Evolutionary conservation across 2,888 invertebrate genomes (phyloP).

Genomic region (Opisthograptis luteolata): DNA sequence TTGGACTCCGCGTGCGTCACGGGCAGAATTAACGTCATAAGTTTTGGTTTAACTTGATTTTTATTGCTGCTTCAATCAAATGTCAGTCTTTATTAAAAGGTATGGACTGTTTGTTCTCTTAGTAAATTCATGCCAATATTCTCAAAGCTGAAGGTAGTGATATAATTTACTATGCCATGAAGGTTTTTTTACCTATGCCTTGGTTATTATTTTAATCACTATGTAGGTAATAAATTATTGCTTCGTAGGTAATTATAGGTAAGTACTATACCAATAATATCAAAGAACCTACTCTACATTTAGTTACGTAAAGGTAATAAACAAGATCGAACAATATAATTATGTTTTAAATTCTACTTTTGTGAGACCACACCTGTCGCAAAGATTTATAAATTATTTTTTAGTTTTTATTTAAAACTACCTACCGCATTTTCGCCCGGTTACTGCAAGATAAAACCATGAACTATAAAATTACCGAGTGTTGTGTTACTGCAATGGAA

Average conservation of each 20-base stretch:
- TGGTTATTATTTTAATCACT: conserved; percentile 29
- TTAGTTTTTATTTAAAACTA: conserved; percentile 30
- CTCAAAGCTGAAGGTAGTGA: too few species aligned
- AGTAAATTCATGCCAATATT: neutral
- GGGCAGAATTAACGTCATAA: neutral
- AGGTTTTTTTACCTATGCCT: conserved; percentile 15
- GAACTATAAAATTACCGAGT: conserved; percentile 43
- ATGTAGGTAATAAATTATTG: conserved; percentile 25
- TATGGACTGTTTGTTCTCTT: too few species aligned
- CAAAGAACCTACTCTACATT: conserved; percentile 29
- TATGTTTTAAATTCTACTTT: conserved; percentile 44
- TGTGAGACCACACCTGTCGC: conserved; percentile 38
- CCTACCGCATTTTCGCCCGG: conserved; percentile 42
- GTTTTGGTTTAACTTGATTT: neutral
- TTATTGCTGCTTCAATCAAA: neutral
- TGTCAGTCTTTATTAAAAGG: neutral
- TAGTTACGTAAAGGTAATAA: conserved; percentile 34
- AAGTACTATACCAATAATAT: conserved; percentile 1
- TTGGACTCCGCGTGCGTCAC: conserved; percentile 1
- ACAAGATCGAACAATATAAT: conserved; percentile 37
- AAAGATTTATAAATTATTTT: conserved; percentile 23
- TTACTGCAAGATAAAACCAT: conserved; percentile 42
- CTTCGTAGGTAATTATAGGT: conserved; percentile 20
- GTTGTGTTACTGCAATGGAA: conserved; percentile 43
- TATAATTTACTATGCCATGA: conserved; percentile 11